phyloP scores from a whole-genome alignment of 2,888 invertebrate genomes.

The Papilio gigon region DNA sequence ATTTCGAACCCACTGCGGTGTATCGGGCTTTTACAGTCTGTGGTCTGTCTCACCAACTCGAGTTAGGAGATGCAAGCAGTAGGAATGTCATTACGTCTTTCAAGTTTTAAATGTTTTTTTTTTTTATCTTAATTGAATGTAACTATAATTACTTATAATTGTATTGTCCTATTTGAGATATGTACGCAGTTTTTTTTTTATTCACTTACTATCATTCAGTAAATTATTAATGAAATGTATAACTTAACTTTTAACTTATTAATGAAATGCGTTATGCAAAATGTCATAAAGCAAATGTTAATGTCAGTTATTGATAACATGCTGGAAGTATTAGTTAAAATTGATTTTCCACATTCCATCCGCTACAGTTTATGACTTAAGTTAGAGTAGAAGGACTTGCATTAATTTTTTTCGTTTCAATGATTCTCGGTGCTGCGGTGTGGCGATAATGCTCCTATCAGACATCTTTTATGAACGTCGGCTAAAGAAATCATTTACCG shows the following conservation, averaged over 20 bases:
- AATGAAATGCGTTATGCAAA: too few relatives aligned
- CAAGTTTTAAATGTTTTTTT: not conserved
- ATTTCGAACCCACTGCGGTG: constrained; percentile 65
- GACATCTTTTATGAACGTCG: constrained; percentile 13
- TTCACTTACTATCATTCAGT: too few relatives aligned
- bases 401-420: constrained; percentile 37
- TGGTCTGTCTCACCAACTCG: constrained; percentile 53
- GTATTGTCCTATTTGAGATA: too few relatives aligned
- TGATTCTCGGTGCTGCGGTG: constrained; percentile 29
- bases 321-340: not conserved
- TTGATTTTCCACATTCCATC: not conserved
- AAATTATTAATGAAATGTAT: too few relatives aligned
- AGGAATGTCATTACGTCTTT: not conserved
- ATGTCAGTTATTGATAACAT: too few relatives aligned
- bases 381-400: constrained; percentile 6
- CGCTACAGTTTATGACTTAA: constrained; percentile 17
- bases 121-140: too few relatives aligned
- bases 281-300: too few relatives aligned
- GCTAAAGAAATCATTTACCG: constrained; percentile 17
- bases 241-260: too few relatives aligned
- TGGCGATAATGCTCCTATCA: constrained; percentile 13
- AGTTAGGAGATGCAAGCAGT: constrained; percentile 38
- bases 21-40: constrained; percentile 55
- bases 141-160: too few relatives aligned
- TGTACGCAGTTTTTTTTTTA: too few relatives aligned